Base-by-base conservation (phyloP, 1,140 invertebrate species). In the Pseudomyrmex gracilis region DNA sequence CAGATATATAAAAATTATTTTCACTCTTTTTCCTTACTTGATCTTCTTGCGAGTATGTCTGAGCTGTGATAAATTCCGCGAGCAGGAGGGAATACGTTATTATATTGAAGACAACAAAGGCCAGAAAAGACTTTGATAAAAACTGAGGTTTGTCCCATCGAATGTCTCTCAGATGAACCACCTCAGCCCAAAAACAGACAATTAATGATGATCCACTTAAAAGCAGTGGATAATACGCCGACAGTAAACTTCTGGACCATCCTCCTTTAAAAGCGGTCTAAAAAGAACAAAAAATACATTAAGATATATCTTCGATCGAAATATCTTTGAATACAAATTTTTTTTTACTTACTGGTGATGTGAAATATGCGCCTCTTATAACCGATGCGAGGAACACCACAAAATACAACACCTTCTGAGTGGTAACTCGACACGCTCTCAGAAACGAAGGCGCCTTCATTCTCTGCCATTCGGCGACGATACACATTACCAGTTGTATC, bases 121-220 rank as follows among this genome's bases (percentile, higher is more conserved):
- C 98, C n/a, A 98, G 95, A 92, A 98, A 98, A 51, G 98, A 98
- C 95, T 99, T 99, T 55, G 97, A 98, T 43, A 99, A 95, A 93
- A 99, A 99, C 92, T 97, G 96, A 51, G 97, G 97, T 83, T 96
- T 96, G 90, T 98, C 97, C 95, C 97, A 98, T 60, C 96, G 96
- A 80, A 98, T 96, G 90, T 98, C 97, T 87, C 96, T 96, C n/a
- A 99, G 94, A 93, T 99, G 98, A 94, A 99, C 98, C 49, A 98
- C 98, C 96, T 99, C 98, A 63, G 98, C 98, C 98, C 98, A 99
- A 93, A 98, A 98, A 93, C 98, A 99, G 85, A 99, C 98, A 87
- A 99, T 97, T 20, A 99, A 95, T 0, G 98, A 98, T 3, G 97
- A 97, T 71, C 98, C 98, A 45, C 98, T 98, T 93, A 99, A 95